Evolutionary conservation across 2,113 vertebrate genomes (phyloP), one percentile per base, ranked within the genome.

Genomic region (Xenus cinereus): DNA sequence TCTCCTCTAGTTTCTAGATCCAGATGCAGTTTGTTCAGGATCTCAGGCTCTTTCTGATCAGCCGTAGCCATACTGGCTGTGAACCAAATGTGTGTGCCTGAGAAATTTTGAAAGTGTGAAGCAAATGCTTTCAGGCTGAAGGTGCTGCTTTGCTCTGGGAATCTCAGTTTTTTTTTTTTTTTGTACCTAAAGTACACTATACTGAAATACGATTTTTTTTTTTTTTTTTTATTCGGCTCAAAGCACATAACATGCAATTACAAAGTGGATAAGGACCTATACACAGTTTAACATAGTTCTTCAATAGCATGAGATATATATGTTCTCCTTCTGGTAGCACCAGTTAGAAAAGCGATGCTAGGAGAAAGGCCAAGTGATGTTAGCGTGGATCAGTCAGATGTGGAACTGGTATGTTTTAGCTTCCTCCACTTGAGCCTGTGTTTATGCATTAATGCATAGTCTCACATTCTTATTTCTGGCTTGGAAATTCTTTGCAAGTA

Each of bases 251-350:
- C 19, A 8, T 23, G 13, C 23, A 64, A 13, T 56, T 80, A 16
- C 12, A 64, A 79, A 68, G 50, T 0, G 0, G 53, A 22, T 16
- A 27, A 81, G 54, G 45, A 53, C 16, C 12, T 17, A 8, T 33
- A 14, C 2, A 0, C 1, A 0, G 17, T 60, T 83, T 37, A 41
- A 2, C 0, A 0, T 19, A 35, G 37, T 24, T 67, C 26, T 62
- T 50, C 1, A 2, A 10, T 30, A 53, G 5, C 2, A 39, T 69
- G 43, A 33, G 28, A 35, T 37, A 46, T 11, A 6, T 1, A 1
- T 59, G 9, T 60, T 77, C 37, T 50, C 14, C 41, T 60, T 83
- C 17, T 84, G 43, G 45, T 54, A 72, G 10, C 32, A 71, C 17
- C 51, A 54, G 2, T 35, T 73, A 4, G 43, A 18, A 45, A 76